phyloP scores from a whole-genome alignment of 37 sponge, comb jelly and placozoan species.

The Eunapius fragilis region DNA sequence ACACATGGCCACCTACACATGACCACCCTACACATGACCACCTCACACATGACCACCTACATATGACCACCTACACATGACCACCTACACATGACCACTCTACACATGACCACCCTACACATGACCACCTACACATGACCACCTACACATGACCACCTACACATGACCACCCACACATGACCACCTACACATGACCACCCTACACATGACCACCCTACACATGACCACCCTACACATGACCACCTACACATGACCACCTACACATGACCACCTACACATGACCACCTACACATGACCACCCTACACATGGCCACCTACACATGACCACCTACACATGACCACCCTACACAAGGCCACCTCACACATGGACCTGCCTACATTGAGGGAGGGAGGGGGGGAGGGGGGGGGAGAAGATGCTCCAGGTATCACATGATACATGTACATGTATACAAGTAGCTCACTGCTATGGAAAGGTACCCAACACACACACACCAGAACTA shows the following conservation, averaged over 20 bases:
- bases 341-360: too few species aligned
- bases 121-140: too few species aligned
- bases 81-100: constrained; percentile 68
- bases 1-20: constrained; percentile 91
- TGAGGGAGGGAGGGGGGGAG: too few species aligned
- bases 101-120: constrained; percentile 82
- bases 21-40: constrained; percentile 32
- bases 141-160: neutral
- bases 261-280: too few species aligned
- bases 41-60: too few species aligned
- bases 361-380: too few species aligned
- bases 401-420: too few species aligned
- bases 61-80: neutral
- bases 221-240: too few species aligned
- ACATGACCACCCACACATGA: constrained; percentile 50
- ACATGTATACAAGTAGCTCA: too few species aligned
- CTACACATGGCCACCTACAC: neutral
- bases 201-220: too few species aligned
- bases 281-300: neutral
- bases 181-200: constrained; percentile 84
- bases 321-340: neutral
- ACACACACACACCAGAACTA: neutral
- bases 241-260: neutral
- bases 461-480: neutral
- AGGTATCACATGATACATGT: too few species aligned